Conservation (phyloP, 2,113 vertebrate species). For the Vulpes vulpes region DNA sequence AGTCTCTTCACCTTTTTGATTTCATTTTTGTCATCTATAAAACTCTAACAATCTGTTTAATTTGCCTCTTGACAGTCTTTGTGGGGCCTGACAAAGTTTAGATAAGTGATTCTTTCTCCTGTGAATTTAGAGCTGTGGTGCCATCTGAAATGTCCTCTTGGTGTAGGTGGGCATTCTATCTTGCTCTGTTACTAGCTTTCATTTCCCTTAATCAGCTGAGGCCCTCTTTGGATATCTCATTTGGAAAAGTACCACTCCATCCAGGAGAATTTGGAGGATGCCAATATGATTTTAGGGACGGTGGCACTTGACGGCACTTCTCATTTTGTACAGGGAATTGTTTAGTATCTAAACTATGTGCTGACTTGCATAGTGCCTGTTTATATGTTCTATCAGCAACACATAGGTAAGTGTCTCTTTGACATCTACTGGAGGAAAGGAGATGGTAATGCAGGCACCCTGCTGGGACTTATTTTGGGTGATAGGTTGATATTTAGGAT, state of each 20-base stretch:
- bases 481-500: constrained; percentile 8
- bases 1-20: background rate
- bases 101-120: background rate
- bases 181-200: background rate
- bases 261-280: background rate
- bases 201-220: background rate
- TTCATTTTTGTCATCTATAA: background rate
- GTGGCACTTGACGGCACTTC: background rate
- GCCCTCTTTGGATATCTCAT: background rate
- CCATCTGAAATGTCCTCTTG: background rate
- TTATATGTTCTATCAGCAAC: background rate
- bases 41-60: constrained; percentile 47
- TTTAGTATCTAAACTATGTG: background rate
- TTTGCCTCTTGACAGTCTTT: constrained; percentile 24
- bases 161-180: background rate
- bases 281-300: background rate
- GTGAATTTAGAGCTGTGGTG: background rate
- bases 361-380: background rate
- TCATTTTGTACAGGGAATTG: background rate
- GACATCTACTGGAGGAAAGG: background rate
- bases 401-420: background rate
- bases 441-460: background rate
- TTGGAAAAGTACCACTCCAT: background rate
- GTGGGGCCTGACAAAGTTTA: background rate
- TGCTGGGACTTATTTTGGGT: background rate